These are phyloP conservation scores for Limnodromus scolopaceus DNA, from an alignment of 2,797 vertebrate species.

Conservation along the genomic window DNA sequence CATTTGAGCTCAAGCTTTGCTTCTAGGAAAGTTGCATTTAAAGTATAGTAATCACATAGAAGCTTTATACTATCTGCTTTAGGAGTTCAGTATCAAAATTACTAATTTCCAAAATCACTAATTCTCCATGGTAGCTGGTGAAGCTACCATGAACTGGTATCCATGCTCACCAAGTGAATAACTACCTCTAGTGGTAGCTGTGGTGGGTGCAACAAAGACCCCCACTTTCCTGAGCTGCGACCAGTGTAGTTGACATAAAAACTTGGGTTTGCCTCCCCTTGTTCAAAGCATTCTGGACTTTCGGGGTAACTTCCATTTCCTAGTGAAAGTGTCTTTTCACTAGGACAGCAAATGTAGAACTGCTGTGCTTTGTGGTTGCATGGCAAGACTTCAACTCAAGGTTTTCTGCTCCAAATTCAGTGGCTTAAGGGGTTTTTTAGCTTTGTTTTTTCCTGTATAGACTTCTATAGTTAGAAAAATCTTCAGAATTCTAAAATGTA, in stretches of 20 bases:
- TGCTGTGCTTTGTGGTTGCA: background rate
- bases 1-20: background rate
- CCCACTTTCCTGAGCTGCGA: background rate
- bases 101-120: background rate
- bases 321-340: no score
- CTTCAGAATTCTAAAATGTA: background rate
- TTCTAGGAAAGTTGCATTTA: background rate
- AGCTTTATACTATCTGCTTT: background rate
- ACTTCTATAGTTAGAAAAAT: background rate
- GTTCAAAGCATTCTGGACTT: background rate
- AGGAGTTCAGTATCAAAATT: background rate
- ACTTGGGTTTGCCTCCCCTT: background rate
- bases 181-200: background rate
- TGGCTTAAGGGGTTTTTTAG: background rate
- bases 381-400: background rate
- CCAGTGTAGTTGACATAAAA: background rate
- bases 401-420: background rate
- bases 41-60: background rate
- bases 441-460: background rate
- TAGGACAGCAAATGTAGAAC: background rate
- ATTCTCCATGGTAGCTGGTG: background rate
- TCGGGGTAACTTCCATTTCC: background rate
- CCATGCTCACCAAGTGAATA: background rate
- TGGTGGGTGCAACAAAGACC: background rate
- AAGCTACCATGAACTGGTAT: background rate